A percentile compares a stretch with the other conserved stretches of the same genome.
phyloP scores from a whole-genome alignment of 2,888 invertebrate species.

The Mycogona germanica region DNA sequence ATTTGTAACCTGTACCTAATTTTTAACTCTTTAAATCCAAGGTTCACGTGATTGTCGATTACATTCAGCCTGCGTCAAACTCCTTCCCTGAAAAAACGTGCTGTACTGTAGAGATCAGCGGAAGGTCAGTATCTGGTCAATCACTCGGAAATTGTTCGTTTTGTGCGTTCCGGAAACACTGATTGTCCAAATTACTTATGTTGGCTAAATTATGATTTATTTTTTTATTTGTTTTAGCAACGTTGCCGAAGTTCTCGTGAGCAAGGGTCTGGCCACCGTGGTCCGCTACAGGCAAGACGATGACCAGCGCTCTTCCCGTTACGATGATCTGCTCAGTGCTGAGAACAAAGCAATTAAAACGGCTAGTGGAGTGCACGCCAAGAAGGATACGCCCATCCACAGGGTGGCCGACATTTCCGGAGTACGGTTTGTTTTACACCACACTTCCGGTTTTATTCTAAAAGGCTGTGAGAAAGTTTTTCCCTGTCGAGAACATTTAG shows the following conservation, averaged over 20 bases:
- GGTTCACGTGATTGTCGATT: slow-evolving; percentile 80
- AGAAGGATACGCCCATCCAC: slow-evolving; percentile 65
- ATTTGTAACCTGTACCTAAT: neutral
- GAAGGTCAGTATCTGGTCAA: slow-evolving; percentile 40
- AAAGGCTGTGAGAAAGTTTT: neutral
- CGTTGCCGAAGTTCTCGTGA: slow-evolving; percentile 83
- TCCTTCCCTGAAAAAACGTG: slow-evolving; percentile 91
- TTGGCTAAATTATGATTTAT: neutral
- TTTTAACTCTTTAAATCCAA: slow-evolving; percentile 23
- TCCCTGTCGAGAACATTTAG: too few relatives aligned
- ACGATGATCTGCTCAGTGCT: slow-evolving; percentile 83
- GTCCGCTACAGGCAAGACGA: slow-evolving; percentile 91
- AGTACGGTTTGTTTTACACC: slow-evolving; percentile 32
- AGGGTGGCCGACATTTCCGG: slow-evolving; percentile 77
- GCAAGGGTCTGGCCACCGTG: slow-evolving; percentile 84
- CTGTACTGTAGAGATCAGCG: slow-evolving; percentile 77
- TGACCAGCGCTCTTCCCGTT: slow-evolving; percentile 85
- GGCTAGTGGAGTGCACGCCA: slow-evolving; percentile 65
- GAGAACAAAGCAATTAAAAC: slow-evolving; percentile 87
- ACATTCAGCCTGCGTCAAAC: slow-evolving; percentile 83
- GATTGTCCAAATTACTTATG: too few relatives aligned
- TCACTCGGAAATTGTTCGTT: neutral
- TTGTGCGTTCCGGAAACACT: neutral
- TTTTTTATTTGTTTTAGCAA: slow-evolving; percentile 47
- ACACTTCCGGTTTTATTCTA: too few relatives aligned